These are phyloP conservation scores for Anoplolepis gracilipes DNA, from an alignment of 1,140 invertebrate species.

Conservation along the genomic window DNA sequence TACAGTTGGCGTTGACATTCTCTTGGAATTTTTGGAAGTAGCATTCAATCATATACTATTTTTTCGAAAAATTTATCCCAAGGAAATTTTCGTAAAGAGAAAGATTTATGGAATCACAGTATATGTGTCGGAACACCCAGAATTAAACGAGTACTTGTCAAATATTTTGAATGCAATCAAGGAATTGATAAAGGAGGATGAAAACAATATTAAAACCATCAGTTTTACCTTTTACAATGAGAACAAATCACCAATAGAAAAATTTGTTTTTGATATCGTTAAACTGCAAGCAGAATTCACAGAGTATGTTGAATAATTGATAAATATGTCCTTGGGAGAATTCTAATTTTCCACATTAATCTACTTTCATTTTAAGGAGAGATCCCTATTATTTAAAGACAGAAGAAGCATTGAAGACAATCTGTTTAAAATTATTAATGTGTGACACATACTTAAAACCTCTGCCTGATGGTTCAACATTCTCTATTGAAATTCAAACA, in stretches of 20 bases:
- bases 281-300: slow-evolving; percentile 69
- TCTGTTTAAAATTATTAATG: slow-evolving; percentile 87
- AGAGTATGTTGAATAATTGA: slow-evolving; percentile 75
- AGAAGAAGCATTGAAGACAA: slow-evolving; percentile 87
- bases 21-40: slow-evolving; percentile 87
- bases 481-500: slow-evolving; percentile 87
- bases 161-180: slow-evolving; percentile 84
- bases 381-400: slow-evolving; percentile 88
- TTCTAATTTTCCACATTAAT: not conserved
- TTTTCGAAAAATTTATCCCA: slow-evolving; percentile 87
- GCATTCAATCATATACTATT: slow-evolving; percentile 87
- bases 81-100: slow-evolving; percentile 87
- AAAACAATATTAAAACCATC: slow-evolving; percentile 82
- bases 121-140: slow-evolving; percentile 87
- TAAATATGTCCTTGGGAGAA: not conserved
- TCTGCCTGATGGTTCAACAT: slow-evolving; percentile 85
- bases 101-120: slow-evolving; percentile 87
- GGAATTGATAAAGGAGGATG: slow-evolving; percentile 83
- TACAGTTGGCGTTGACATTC: slow-evolving; percentile 81
- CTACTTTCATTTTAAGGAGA: slow-evolving; percentile 69
- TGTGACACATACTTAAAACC: slow-evolving; percentile 83
- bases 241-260: slow-evolving; percentile 82
- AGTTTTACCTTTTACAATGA: slow-evolving; percentile 83
- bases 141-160: slow-evolving; percentile 87
- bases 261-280: slow-evolving; percentile 87